Base-by-base conservation (phyloP, 2,888 invertebrate species). In the Latheticus oryzae region DNA sequence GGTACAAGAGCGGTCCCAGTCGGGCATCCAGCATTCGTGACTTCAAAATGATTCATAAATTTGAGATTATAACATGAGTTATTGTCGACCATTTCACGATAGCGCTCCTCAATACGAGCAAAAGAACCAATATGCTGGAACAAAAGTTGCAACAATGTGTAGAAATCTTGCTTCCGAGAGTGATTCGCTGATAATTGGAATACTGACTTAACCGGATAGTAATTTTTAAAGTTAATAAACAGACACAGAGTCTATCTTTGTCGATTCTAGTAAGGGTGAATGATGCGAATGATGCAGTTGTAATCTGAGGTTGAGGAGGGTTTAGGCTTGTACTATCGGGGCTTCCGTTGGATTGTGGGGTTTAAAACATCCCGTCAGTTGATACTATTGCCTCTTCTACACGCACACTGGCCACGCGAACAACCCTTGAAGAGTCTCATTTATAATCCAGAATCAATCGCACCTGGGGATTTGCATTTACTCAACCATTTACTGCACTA, bases 11-110 rank as follows among this genome's bases (percentile, higher is more conserved):
- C 52, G 58, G 58, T 40, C 65, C 65, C 64, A 65, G 66, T 61
- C 64, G 61, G 67, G 64, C 64, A 66, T 62, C 63, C 59, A 63
- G 64, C 62, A 68, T 69, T 70, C 69, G 69, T 69, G 70, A 66
- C 67, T 66, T 65, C 64, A 62, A 67, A 69, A 67, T 65, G 69
- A 71, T 71, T 69, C 71, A 71, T 71, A 71, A 71, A 71, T 71
- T 71, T 65, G 64, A 70, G 68, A 70, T 71, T 69, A 47, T 35
- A 71, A 70, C 69, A 70, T 71, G 69, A 71, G 65, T 71, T 70
- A 71, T 67, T 67, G 65, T 62, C 66, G 62, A 64, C 64, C 67
- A 58, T 58, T 58, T 53, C 53, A 58, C 58, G 58, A 58, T 58
- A 53, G 42, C 52, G 58, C 37, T 52, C 53, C 47, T 58, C 58